Percentiles rank a stretch among this genome's conserved stretches.
Conservation (phyloP, 2,113 vertebrate species). For the Malurus alboscapulatus region DNA sequence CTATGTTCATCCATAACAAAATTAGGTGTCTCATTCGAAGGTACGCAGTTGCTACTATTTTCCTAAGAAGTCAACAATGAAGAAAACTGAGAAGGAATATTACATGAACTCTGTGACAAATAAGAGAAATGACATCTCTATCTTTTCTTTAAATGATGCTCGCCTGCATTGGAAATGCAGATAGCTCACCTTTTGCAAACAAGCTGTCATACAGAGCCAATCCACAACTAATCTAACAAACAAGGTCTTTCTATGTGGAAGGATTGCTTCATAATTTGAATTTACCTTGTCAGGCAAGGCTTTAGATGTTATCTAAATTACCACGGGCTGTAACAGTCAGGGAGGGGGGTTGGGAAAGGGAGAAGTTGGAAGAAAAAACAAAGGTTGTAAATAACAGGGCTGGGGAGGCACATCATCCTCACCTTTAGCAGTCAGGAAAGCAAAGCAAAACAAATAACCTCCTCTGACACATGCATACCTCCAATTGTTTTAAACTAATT, state of each 20-base stretch:
- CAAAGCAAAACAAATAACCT: slow-evolving; percentile 31
- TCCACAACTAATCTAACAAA: slow-evolving; percentile 71
- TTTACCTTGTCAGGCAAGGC: slow-evolving; percentile 72
- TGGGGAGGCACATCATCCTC: neutral
- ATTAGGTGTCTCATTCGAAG: slow-evolving; percentile 73
- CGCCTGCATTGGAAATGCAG: slow-evolving; percentile 61
- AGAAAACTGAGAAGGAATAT: slow-evolving; percentile 73
- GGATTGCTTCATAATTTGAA: slow-evolving; percentile 73
- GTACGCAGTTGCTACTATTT: slow-evolving; percentile 68
- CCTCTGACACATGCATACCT: neutral
- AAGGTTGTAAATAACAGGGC: slow-evolving; percentile 17
- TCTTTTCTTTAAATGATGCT: slow-evolving; percentile 69
- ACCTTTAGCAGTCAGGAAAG: slow-evolving; percentile 24
- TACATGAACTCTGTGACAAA: slow-evolving; percentile 73
- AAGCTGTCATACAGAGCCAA: slow-evolving; percentile 74
- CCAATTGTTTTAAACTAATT: neutral
- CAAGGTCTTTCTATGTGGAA: slow-evolving; percentile 65
- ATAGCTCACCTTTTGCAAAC: slow-evolving; percentile 73
- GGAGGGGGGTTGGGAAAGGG: neutral
- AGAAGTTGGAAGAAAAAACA: neutral
- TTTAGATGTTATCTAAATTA: slow-evolving; percentile 76
- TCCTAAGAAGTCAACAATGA: slow-evolving; percentile 74
- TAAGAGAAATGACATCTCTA: slow-evolving; percentile 73
- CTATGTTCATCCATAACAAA: slow-evolving; percentile 81
- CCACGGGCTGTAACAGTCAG: slow-evolving; percentile 45